Evolutionary conservation across 1,140 invertebrate genomes (phyloP).

Genomic region (Parasteatoda tepidariorum): DNA sequence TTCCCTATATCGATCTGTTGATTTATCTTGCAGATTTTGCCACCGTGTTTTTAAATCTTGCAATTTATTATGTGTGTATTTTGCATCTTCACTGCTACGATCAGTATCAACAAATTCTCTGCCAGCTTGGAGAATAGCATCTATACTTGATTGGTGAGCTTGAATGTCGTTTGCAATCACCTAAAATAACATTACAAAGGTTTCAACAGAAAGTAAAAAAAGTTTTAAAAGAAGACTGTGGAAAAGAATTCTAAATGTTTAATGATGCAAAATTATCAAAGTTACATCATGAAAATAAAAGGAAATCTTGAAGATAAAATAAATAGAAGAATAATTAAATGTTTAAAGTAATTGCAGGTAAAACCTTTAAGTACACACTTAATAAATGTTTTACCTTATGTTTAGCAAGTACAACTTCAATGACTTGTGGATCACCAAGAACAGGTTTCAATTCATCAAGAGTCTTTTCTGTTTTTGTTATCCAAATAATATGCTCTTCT

Average conservation of each 20-base stretch:
- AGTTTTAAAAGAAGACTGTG: too few relatives aligned
- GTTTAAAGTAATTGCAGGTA: not conserved
- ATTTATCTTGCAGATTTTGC: slow-evolving; percentile 88
- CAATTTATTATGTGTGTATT: slow-evolving; percentile 88
- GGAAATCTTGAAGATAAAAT: not conserved
- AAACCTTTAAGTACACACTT: not conserved
- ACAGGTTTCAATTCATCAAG: slow-evolving; percentile 89
- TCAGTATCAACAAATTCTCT: slow-evolving; percentile 87
- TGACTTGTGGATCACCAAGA: slow-evolving; percentile 86
- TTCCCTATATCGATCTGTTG: slow-evolving; percentile 84
- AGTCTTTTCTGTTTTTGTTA: slow-evolving; percentile 85
- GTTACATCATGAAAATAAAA: not conserved
- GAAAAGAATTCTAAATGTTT: too few relatives aligned
- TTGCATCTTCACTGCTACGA: slow-evolving; percentile 86
- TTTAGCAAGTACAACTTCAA: slow-evolving; percentile 96
- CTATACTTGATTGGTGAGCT: slow-evolving; percentile 93
- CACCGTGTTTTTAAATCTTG: slow-evolving; percentile 88
- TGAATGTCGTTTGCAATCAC: slow-evolving; percentile 95
- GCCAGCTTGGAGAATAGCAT: slow-evolving; percentile 93
- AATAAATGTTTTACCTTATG: slow-evolving; percentile 76
- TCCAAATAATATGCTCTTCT: slow-evolving; percentile 93
- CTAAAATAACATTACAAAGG: slow-evolving; percentile 1
- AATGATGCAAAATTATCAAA: not conserved
- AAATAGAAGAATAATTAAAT: not conserved
- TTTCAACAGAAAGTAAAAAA: too few relatives aligned